A percentile compares a stretch with the other conserved stretches of the same genome.
Conservation (phyloP, 1,140 invertebrate genomes). For the Melipona quadrifasciata region DNA sequence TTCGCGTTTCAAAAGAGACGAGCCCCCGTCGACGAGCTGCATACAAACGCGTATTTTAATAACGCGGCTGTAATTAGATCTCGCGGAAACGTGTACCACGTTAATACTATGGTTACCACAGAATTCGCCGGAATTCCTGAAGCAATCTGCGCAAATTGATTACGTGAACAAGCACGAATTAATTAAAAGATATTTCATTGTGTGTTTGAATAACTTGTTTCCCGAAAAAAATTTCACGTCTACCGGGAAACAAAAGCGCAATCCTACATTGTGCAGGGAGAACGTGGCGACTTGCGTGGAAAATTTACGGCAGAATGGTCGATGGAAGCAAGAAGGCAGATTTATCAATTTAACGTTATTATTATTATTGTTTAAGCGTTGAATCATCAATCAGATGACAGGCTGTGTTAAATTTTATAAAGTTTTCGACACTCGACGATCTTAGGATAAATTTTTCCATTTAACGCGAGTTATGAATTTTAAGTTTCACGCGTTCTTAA, state of each 20-base stretch:
- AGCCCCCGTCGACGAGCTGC: slow-evolving; percentile 2
- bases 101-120: neutral
- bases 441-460: no score
- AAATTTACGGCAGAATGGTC: neutral
- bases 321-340: neutral
- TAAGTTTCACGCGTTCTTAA: no score
- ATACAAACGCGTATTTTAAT: slow-evolving; percentile 35
- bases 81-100: neutral
- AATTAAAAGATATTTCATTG: slow-evolving; percentile 29
- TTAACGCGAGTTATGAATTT: no score
- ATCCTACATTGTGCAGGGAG: neutral
- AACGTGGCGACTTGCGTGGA: neutral
- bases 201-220: neutral
- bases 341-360: no score
- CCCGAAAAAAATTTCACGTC: neutral
- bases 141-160: slow-evolving; percentile 18
- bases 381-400: no score
- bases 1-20: neutral
- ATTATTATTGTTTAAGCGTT: no score
- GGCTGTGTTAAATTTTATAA: no score
- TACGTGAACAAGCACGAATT: slow-evolving; percentile 16
- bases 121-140: neutral
- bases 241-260: neutral
- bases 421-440: no score
- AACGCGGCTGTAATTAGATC: slow-evolving; percentile 29